These are phyloP conservation scores for Holocentrus rufus DNA, from an alignment of 2,797 vertebrate species.

Conservation along the genomic window DNA sequence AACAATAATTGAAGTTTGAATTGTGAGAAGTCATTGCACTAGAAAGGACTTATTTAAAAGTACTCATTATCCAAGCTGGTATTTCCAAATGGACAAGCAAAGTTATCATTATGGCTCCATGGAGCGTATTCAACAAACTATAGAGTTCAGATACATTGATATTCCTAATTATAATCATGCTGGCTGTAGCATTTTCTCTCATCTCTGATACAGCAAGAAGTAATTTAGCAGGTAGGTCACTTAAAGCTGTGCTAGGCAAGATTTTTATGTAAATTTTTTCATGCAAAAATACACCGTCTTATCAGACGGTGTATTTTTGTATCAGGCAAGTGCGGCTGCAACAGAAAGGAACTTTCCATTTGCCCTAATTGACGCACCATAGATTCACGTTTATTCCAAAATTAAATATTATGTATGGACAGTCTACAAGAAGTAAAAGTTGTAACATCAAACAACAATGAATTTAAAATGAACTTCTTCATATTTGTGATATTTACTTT, in stretches of 20 bases:
- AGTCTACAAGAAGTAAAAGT: too few relatives aligned
- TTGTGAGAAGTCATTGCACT: constrained; percentile 49
- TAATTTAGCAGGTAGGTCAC: not conserved
- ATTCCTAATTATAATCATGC: constrained; percentile 1
- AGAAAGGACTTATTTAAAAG: constrained; percentile 39
- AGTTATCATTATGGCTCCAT: constrained; percentile 6
- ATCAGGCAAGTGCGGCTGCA: too few relatives aligned
- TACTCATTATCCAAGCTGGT: constrained; percentile 60
- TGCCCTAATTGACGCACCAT: too few relatives aligned
- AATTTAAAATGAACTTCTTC: too few relatives aligned
- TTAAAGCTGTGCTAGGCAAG: not conserved
- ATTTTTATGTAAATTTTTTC: not conserved
- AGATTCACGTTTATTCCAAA: too few relatives aligned
- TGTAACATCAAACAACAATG: too few relatives aligned
- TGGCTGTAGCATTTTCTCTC: not conserved
- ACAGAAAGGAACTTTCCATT: too few relatives aligned
- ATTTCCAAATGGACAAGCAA: constrained; percentile 44
- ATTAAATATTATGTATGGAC: too few relatives aligned
- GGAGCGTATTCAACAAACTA: constrained; percentile 1
- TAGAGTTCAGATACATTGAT: not conserved
- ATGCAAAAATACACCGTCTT: too few relatives aligned
- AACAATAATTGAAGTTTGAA: constrained; percentile 74
- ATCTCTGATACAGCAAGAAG: not conserved
- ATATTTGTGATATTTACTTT: too few relatives aligned
- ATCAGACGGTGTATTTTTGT: too few relatives aligned